Evolutionary conservation across 2,113 vertebrate species (phyloP), one percentile per base, ranked within the genome.

Genomic region (Rynchops niger): DNA sequence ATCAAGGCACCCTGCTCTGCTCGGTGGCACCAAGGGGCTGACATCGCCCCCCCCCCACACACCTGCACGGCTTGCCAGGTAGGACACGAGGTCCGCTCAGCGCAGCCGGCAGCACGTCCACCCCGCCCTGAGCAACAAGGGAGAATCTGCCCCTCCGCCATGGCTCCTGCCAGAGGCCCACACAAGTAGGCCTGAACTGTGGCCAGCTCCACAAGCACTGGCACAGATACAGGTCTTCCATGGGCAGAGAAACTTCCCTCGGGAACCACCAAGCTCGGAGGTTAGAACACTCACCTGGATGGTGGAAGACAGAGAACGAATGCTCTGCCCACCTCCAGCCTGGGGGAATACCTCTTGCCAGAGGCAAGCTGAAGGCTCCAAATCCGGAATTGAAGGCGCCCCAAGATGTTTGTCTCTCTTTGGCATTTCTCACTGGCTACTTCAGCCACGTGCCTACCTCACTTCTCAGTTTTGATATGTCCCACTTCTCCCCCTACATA

Each of bases 121-220:
- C 27, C 40, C 72, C 27, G 52, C 58, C 83, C 67, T 0, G 3
- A 59, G 56, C 42, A 65, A 4, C 18, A 22, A 20, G 50, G 78
- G 69, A 95, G n/a, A 11, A n/a, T 4, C 49, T 59, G 93, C 18
- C 5, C 83, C 27, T 11, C 36, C 49, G 29, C 13, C 55, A 12
- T 0, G 0, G 65, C 74, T 63, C 69, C 86, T 59, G 42, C 38
- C 0, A 0, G 63, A 34, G 52, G 52, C 19, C 26, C 56, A 30
- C 0, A 0, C 15, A 8, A 20, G 12, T 11, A 29, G 22, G 11
- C 18, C 38, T 16, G 8, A 29, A 20, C 43, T 0, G 3, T 2
- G 29, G 47, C 2, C 32, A 58, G 70, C 15, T 55, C 67, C 62
- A 27, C 11, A 5, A 63, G 38, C 38, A 23, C 20, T 2, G 9